Base-by-base conservation (phyloP, 1,140 invertebrate genomes). In the Papilio polytes region DNA sequence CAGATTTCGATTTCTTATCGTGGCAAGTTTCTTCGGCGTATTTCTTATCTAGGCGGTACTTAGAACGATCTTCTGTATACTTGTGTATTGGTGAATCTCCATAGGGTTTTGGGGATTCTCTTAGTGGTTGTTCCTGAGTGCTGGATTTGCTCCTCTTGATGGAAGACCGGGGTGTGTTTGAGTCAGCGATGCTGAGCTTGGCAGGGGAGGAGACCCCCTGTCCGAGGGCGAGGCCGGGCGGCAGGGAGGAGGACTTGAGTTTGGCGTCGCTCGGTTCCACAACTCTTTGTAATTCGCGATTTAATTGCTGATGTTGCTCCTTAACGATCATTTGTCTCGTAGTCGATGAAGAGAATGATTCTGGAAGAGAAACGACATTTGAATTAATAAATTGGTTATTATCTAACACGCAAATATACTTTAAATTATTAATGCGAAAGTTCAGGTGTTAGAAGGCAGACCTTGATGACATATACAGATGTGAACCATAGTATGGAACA, bases 201-300 rank as follows among this genome's bases (percentile, higher is more conserved):
- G 88, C 93, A 72, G 89, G 94, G 20, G 92, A 88, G 26, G 89
- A 93, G 48, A 88, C 85, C 18, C 94, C 84, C 46, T 95, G 94
- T 80, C 95, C 95, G 6, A 96, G 89, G 26, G 95, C 95, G 78
- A 96, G 93, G 73, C 96, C 96, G 26, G 96, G 96, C 72, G 97
- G 97, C 53, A 97, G 90, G 80, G 97, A 97, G 41, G 96, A 96
- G 51, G 96, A 97, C 93, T 97, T 97, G 80, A 96, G 87, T 93
- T 96, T 96, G 10, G 93, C 92, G 87, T 96, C 95, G 83, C 93
- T 95, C 9, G 89, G 88, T 80, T 94, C 92, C 46, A 94, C 76
- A 80, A 92, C 89, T 89, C 89, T 91, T 56, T 91, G 90, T 44
- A 94, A 83, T 87, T 94, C 94, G 80, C 88, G 87, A 79, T 87